Conservation (phyloP, 2,113 vertebrate genomes). For the Saimiri boliviensis region DNA sequence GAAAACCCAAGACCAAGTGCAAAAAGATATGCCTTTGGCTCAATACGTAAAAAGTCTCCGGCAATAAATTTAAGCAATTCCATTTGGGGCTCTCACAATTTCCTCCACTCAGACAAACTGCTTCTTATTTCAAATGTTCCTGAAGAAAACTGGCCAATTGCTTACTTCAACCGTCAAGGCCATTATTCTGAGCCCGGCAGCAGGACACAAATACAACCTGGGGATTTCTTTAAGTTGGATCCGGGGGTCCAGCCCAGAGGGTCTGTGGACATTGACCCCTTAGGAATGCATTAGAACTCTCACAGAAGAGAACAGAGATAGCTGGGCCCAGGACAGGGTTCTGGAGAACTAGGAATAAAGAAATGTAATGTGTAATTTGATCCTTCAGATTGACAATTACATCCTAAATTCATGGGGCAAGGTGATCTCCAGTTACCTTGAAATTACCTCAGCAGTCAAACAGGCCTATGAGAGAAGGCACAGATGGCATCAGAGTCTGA, state of each 20-base stretch:
- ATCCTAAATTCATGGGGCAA: background rate
- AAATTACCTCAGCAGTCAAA: background rate
- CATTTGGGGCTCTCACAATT: constrained; percentile 74
- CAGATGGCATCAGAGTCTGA: background rate
- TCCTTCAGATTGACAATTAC: background rate
- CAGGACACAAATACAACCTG: constrained; percentile 63
- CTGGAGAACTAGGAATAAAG: background rate
- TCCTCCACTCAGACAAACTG: constrained; percentile 76
- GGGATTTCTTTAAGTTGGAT: constrained; percentile 53
- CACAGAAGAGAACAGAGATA: background rate
- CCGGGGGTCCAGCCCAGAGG: background rate
- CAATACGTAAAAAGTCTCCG: constrained; percentile 73
- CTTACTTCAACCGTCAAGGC: constrained; percentile 74
- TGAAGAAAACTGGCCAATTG: constrained; percentile 79
- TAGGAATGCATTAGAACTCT: background rate
- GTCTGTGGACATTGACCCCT: background rate
- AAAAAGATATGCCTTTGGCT: constrained; percentile 71
- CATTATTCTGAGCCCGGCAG: constrained; percentile 57
- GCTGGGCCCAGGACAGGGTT: background rate
- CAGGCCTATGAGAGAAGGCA: background rate
- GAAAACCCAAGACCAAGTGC: constrained; percentile 15
- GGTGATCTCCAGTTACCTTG: background rate
- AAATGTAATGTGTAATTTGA: background rate
- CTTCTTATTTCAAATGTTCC: constrained; percentile 78
- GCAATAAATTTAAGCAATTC: constrained; percentile 81